Percentiles rank a stretch among this genome's conserved stretches.
These are phyloP conservation scores for Helicoverpa armigera DNA, from an alignment of 1,140 invertebrate genomes.

Conservation along the genomic window DNA sequence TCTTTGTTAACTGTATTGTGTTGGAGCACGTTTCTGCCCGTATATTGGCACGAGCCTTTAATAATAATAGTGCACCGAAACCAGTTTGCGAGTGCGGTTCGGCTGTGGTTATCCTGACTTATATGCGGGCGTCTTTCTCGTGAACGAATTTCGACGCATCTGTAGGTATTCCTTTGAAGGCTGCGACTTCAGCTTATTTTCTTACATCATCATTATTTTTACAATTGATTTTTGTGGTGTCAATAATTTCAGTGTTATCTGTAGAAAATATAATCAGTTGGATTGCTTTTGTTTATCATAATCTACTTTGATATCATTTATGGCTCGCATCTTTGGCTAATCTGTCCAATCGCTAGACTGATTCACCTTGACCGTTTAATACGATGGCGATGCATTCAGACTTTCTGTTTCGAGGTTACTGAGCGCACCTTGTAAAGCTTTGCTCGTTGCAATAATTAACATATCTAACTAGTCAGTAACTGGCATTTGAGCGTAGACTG, in stretches of 20 bases:
- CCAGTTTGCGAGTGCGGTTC: conserved; percentile 84
- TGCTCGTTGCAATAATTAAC: conserved; percentile 53
- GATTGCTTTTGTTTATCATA: conserved; percentile 41
- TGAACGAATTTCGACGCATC: conserved; percentile 70
- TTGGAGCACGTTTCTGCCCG: conserved; percentile 76
- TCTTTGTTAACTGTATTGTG: conserved; percentile 76
- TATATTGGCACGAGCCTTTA: conserved; percentile 85
- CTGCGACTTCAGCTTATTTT: conserved; percentile 50
- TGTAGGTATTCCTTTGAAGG: conserved; percentile 53
- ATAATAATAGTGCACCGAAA: conserved; percentile 86
- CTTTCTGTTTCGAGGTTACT: conserved; percentile 81
- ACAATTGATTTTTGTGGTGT: conserved; percentile 35
- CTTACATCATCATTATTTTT: conserved; percentile 55
- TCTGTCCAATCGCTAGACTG: conserved; percentile 55
- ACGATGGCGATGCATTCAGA: conserved; percentile 64
- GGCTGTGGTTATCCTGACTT: conserved; percentile 82
- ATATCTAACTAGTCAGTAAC: conserved; percentile 55
- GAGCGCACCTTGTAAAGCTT: conserved; percentile 59
- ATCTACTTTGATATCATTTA: conserved; percentile 38
- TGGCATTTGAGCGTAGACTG: conserved; percentile 57
- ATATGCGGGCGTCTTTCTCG: conserved; percentile 80
- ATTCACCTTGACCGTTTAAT: conserved; percentile 79
- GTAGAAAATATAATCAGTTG: conserved; percentile 19
- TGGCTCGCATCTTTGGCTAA: conserved; percentile 53
- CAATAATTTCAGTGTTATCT: conserved; percentile 37